Conservation (phyloP, 2,113 vertebrate species). For the Ammodytes dubius region DNA sequence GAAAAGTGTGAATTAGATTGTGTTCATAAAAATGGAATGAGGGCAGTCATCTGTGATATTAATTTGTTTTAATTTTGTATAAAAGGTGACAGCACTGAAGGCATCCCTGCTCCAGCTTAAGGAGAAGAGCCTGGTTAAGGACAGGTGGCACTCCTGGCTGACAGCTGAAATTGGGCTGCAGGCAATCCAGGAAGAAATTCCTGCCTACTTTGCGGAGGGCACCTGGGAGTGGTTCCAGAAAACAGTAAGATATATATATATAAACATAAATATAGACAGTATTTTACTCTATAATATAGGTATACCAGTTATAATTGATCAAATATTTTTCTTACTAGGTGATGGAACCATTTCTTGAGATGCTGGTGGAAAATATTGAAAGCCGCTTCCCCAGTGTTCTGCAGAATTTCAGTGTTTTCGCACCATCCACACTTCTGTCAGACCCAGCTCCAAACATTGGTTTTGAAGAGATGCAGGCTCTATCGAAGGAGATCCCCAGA, state of each 20-base stretch:
- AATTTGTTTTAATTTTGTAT: no score
- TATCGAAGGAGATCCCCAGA: no score
- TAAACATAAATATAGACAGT: background rate
- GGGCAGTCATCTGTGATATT: background rate
- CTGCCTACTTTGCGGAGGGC: background rate
- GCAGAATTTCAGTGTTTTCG: no score
- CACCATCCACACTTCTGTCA: no score
- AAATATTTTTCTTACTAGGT: background rate
- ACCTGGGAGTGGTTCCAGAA: background rate
- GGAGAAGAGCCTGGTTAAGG: constrained; percentile 7
- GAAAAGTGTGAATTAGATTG: background rate
- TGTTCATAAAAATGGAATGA: background rate
- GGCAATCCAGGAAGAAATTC: background rate
- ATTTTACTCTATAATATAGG: no score
- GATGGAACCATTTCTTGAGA: background rate
- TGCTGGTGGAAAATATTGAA: background rate
- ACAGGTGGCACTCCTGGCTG: background rate
- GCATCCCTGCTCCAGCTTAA: background rate
- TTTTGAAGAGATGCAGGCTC: no score
- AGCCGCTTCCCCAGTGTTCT: background rate
- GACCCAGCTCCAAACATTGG: no score
- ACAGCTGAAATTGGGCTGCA: background rate
- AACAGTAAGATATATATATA: background rate
- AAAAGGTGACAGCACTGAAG: background rate
- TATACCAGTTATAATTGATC: no score